phyloP scores from a whole-genome alignment of 2,888 invertebrate genomes.

The Actias luna region DNA sequence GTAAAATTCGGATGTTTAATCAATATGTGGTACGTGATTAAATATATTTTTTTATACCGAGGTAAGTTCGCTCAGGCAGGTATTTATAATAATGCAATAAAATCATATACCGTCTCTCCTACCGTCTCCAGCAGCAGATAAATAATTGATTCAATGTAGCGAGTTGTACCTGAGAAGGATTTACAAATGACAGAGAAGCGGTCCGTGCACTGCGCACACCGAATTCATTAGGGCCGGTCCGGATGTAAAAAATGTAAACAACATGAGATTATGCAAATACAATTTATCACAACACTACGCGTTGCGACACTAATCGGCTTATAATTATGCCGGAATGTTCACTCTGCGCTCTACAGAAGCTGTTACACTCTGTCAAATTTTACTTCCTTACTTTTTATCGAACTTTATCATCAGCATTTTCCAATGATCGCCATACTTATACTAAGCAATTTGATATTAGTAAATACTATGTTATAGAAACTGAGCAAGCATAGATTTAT shows the following conservation, averaged over 20 bases:
- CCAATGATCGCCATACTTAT: not conserved
- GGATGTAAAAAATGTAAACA: conserved; percentile 7
- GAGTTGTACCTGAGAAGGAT: not conserved
- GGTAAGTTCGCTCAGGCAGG: no score
- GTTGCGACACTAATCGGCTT: conserved; percentile 1
- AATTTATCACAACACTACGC: not conserved
- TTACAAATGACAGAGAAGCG: not conserved
- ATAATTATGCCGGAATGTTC: not conserved
- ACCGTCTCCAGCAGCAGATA: not conserved
- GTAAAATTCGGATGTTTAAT: no score
- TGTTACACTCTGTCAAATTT: not conserved
- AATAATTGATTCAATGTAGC: not conserved
- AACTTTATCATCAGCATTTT: not conserved
- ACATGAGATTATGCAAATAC: conserved; percentile 2
- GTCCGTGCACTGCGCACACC: not conserved
- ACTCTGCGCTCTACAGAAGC: not conserved
- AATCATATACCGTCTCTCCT: no score
- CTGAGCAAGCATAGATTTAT: no score
- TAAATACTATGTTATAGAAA: not conserved
- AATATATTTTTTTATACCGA: no score
- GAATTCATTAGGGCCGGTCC: not conserved
- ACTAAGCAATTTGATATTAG: not conserved
- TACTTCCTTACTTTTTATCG: not conserved
- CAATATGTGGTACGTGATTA: no score
- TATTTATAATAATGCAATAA: no score